Evolutionary conservation across 1,140 invertebrate species (phyloP).

Genomic region (Oncopodura yosiiana): DNA sequence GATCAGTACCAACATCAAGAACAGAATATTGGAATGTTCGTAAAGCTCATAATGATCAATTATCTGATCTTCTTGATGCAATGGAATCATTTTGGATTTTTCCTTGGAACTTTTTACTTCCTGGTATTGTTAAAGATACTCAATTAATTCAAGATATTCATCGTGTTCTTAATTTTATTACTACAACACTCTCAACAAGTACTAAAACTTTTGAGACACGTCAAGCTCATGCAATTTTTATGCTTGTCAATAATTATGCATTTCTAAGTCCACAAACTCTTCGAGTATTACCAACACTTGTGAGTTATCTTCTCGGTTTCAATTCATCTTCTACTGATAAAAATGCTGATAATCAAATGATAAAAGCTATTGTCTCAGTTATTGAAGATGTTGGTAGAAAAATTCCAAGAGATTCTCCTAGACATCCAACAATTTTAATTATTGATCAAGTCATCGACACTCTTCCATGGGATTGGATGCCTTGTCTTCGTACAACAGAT

Average conservation of each 20-base stretch:
- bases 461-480: constrained; percentile 30
- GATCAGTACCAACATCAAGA: background rate
- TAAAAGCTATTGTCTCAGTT: background rate
- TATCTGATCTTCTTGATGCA: constrained; percentile 8
- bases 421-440: constrained; percentile 29
- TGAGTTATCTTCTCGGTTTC: background rate
- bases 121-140: constrained; percentile 18
- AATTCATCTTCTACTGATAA: background rate
- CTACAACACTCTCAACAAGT: background rate
- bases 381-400: background rate
- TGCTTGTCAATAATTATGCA: background rate
- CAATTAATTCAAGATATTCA: constrained; percentile 12
- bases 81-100: constrained; percentile 27
- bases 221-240: background rate
- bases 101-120: constrained; percentile 26
- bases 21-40: constrained; percentile 20
- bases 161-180: background rate
- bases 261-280: background rate
- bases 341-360: background rate
- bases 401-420: background rate
- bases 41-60: constrained; percentile 10
- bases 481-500: constrained; percentile 15
- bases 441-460: constrained; percentile 31
- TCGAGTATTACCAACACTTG: background rate
- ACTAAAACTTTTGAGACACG: background rate